Evolutionary conservation across 2,888 invertebrate species (phyloP).

Genomic region (Aproaerema taeniolella): DNA sequence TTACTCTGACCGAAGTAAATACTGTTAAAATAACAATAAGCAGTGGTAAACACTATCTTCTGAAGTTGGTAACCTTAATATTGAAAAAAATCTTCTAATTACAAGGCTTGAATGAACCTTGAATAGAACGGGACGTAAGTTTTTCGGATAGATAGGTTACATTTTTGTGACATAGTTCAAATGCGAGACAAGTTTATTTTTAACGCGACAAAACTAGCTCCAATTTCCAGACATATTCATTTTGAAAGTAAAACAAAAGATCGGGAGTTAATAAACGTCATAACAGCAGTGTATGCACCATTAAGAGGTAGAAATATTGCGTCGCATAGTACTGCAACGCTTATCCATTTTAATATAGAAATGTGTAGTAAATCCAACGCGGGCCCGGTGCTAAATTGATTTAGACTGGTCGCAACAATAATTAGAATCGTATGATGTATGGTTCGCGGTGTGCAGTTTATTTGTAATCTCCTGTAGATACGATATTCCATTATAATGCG

Average conservation of each 20-base stretch:
- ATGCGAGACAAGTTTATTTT: too few species aligned
- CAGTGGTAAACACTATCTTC: too few species aligned
- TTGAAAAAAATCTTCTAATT: too few species aligned
- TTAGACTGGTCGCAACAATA: slow-evolving; percentile 56
- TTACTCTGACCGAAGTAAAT: slow-evolving; percentile 54
- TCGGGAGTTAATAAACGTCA: slow-evolving; percentile 43
- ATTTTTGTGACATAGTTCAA: too few species aligned
- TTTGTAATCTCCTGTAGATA: slow-evolving; percentile 10
- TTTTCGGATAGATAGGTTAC: too few species aligned
- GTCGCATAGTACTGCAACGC: slow-evolving; percentile 33
- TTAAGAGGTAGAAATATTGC: slow-evolving; percentile 57
- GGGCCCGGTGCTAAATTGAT: slow-evolving; percentile 49
- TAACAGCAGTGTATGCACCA: slow-evolving; percentile 50
- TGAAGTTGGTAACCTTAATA: slow-evolving; percentile 51
- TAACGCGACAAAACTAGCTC: too few species aligned
- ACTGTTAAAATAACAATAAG: too few species aligned
- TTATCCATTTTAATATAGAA: slow-evolving; percentile 56
- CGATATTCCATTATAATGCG: slow-evolving; percentile 10
- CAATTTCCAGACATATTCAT: slow-evolving; percentile 25
- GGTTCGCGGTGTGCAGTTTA: slow-evolving; percentile 17
- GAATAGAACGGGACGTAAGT: too few species aligned
- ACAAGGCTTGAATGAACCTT: too few species aligned
- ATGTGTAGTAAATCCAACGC: slow-evolving; percentile 46
- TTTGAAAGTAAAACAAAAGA: slow-evolving; percentile 34
- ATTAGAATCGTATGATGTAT: slow-evolving; percentile 54